These are phyloP conservation scores for Equus quagga DNA, from an alignment of 2,113 vertebrate species.

Conservation along the genomic window DNA sequence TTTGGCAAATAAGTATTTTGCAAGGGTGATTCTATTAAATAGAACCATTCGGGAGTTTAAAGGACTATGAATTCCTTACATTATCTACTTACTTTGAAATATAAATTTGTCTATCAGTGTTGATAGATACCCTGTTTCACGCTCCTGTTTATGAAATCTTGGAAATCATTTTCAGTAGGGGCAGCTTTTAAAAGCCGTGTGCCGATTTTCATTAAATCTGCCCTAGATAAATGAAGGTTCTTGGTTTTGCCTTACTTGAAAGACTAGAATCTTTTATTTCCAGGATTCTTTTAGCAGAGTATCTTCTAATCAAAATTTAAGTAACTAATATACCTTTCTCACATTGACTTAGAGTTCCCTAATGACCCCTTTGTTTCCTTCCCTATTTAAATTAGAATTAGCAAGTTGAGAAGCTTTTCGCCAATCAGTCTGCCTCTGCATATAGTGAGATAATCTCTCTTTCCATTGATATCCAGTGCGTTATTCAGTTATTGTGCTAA, in stretches of 20 bases:
- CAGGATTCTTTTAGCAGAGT: constrained; percentile 4
- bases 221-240: neutral
- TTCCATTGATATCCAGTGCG: neutral
- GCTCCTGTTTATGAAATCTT: constrained; percentile 32
- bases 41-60: constrained; percentile 29
- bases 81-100: constrained; percentile 49
- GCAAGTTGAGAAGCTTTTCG: neutral
- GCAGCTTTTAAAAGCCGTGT: constrained; percentile 14
- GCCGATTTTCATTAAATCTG: constrained; percentile 17
- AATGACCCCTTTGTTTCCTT: constrained; percentile 1
- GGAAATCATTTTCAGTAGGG: constrained; percentile 31
- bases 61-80: neutral
- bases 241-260: constrained; percentile 36
- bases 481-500: neutral
- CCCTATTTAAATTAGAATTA: constrained; percentile 48
- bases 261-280: neutral
- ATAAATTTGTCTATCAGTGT: neutral
- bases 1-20: constrained; percentile 48
- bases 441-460: constrained; percentile 27
- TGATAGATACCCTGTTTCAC: neutral
- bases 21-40: constrained; percentile 9
- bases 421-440: neutral
- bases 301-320: constrained; percentile 41
- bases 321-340: constrained; percentile 18
- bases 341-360: constrained; percentile 32